Base-by-base conservation (phyloP, 2,888 invertebrate genomes). In the Coremacera marginata region DNA sequence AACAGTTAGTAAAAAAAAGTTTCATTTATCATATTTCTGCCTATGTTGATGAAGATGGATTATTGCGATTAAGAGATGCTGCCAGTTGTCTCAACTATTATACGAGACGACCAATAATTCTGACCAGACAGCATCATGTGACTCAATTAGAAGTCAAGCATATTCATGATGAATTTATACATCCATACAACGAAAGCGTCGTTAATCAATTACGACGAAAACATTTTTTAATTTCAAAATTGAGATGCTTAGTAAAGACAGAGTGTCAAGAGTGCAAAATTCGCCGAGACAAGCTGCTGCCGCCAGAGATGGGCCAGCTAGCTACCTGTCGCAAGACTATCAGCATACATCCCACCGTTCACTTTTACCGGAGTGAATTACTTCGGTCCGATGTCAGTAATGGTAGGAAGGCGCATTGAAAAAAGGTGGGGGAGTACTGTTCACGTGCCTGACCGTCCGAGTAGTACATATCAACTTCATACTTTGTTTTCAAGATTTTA, bases 321-420 rank as follows among this genome's bases (percentile, higher is more conserved):
- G 14, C 19, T 80, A 27, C 77, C 74, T 2, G 8, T 9, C 3
- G 76, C 65, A 44, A 34, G 77, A 25, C n/a, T 75, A 5, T 67
- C 72, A 52, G 49, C 51, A 73, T 27, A n/a, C 70, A 9, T 67
- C 70, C 57, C 77, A 7, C 78, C 81, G 5, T 82, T 82, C 34
- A 76, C 77, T 0, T 80, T 78, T 55, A 80, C 78, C 9, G 82
- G 80, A 1, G n/a, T 81, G 8, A 81, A 82, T 57, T 81, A 76
- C 52, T 81, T 79, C 16, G 80, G 81, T 2, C 80, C 81, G 0
- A 14, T 78, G n/a, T 37, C 67, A n/a, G 49, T 79, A 3, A 25
- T 73, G 0, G 74, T 76, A 3, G 9, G 44, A 2, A 60, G 80
- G 11, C 78, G 75, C n/a, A 72, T 55, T 5, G 80, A 78, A 60